Evolutionary conservation across 1,140 invertebrate species (phyloP), one percentile per base, ranked within the genome.

Genomic region (Drosophila elegans): DNA sequence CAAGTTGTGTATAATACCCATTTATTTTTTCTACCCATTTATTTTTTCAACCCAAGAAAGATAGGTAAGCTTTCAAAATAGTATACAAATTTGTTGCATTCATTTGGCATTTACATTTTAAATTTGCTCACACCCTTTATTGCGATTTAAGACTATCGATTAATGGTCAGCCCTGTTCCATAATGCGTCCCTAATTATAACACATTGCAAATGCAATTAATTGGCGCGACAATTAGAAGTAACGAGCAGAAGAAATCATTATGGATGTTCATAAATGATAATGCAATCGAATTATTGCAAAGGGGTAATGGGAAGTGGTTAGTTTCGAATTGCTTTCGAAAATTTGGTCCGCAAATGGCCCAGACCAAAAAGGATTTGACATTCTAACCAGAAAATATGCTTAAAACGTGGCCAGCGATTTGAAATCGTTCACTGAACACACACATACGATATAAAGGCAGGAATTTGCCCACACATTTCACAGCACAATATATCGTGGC

Each of bases 121-220:
- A 76, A 72, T 49, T 59, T 42, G 29, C 38, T 57, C 38, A 54
- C 61, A 3, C 61, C n/a, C 11, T 21, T 7, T 36, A 9, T 16
- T 11, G n/a, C 38, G 34, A 49, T 38, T 68, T 29, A 41, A 61
- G 36, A 16, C 16, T 27, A 56, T 68, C 36, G 27, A 69, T 72
- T 44, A 38, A 46, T 49, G 38, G 39, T 4, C 1, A 45, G 25
- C 49, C 11, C 45, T 45, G 39, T 13, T 38, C 56, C 16, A 45
- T 85, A 85, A 85, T 80, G 75, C 75, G 44, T 27, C 63, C 77
- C 67, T 86, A 86, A 85, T 85, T 85, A 86, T 67, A 68, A 85
- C 82, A 56, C 82, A 86, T 85, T 85, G 77, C 64, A 71, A 77
- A 86, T 78, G 78, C 82, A 85, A 86, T 85, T 85, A 86, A 74